A percentile compares a stretch with the other conserved stretches of the same genome.
Conservation (phyloP, 2,888 invertebrate genomes). For the Eledone cirrhosa region DNA sequence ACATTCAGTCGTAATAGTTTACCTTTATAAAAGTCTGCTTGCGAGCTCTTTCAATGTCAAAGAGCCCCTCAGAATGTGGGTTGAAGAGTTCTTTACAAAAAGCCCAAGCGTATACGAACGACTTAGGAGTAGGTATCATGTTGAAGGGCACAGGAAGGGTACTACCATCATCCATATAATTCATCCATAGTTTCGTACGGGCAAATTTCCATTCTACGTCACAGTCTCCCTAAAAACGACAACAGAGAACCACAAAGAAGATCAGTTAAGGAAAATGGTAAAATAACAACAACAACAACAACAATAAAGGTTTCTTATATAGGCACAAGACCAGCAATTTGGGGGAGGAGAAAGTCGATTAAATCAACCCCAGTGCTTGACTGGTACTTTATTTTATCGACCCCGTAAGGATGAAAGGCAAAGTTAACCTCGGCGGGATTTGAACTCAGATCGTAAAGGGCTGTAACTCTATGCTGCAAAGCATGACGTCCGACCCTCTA, state of each 20-base stretch:
- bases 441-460: too few species aligned
- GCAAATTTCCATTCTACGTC: conserved; percentile 82
- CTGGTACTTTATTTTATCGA: too few species aligned
- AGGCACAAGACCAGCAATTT: too few species aligned
- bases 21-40: conserved; percentile 65
- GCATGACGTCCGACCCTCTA: too few species aligned
- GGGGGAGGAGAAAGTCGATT: too few species aligned
- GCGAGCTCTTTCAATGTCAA: conserved; percentile 51
- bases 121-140: conserved; percentile 70
- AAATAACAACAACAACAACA: too few species aligned
- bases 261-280: too few species aligned
- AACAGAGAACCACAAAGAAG: background rate
- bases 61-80: conserved; percentile 44
- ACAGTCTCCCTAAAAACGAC: conserved; percentile 60
- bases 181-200: conserved; percentile 78
- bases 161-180: conserved; percentile 77
- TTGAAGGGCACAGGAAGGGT: conserved; percentile 78
- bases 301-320: too few species aligned
- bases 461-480: too few species aligned
- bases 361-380: too few species aligned
- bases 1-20: background rate
- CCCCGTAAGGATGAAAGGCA: too few species aligned
- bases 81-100: conserved; percentile 47
- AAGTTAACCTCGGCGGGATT: too few species aligned
- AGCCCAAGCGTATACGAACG: conserved; percentile 57